phyloP scores from a whole-genome alignment of 2,888 invertebrate genomes.

The Syrista parreyssii region DNA sequence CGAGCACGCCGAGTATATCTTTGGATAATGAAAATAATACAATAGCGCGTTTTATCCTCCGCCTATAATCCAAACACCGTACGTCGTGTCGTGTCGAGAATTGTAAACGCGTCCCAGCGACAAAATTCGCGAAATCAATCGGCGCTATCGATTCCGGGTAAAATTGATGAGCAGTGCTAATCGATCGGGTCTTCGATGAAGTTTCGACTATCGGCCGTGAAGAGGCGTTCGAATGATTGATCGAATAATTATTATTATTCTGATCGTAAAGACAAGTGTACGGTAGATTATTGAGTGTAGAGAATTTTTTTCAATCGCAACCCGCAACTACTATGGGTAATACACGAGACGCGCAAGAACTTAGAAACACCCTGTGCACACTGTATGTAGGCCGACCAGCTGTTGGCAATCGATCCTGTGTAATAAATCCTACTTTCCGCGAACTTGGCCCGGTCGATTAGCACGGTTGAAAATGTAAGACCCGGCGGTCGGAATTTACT shows the following conservation, averaged over 20 bases:
- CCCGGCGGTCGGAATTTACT: neutral
- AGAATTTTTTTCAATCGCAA: neutral
- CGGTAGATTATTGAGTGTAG: too few species aligned
- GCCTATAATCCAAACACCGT: neutral
- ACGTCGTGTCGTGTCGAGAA: neutral
- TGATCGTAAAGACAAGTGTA: neutral
- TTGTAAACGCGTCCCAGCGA: neutral
- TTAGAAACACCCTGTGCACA: neutral
- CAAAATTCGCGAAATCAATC: neutral
- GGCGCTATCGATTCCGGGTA: neutral
- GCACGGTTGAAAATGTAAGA: neutral
- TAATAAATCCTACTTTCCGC: neutral
- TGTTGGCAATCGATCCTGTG: neutral
- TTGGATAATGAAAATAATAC: neutral
- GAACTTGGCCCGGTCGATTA: neutral
- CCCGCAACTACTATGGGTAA: neutral
- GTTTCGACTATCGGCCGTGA: neutral
- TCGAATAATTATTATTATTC: neutral
- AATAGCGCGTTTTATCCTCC: neutral
- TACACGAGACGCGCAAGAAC: neutral
- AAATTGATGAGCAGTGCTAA: neutral
- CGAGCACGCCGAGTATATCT: neutral
- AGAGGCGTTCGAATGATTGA: neutral
- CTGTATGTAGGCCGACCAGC: neutral
- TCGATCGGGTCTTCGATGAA: neutral